Evolutionary conservation across 1,140 invertebrate genomes (phyloP).

Genomic region (Steinernema khuongi): DNA sequence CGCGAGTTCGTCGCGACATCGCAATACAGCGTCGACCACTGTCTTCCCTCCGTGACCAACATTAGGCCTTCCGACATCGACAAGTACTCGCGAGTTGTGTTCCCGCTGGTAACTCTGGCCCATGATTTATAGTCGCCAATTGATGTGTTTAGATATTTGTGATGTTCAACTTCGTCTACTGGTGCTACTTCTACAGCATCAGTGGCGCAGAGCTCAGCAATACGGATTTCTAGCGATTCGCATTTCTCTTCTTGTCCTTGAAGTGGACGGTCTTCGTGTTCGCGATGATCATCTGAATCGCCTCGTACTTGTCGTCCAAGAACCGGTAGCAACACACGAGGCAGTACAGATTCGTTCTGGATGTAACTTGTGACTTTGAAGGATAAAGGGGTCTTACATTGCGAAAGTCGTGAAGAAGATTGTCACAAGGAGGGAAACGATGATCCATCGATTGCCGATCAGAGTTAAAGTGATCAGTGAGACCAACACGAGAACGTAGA

Average conservation of each 20-base stretch:
- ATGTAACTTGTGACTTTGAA: not conserved
- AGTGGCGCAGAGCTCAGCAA: slow-evolving; percentile 60
- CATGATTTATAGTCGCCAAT: not conserved
- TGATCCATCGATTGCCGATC: slow-evolving; percentile 1
- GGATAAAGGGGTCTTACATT: not conserved
- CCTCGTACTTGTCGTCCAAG: slow-evolving; percentile 6
- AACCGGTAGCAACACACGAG: not conserved
- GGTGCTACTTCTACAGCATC: slow-evolving; percentile 92
- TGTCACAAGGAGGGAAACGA: not conserved
- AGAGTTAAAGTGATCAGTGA: not conserved
- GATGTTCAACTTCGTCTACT: slow-evolving; percentile 95
- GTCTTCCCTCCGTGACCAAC: not conserved
- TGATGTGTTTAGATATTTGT: slow-evolving; percentile 66
- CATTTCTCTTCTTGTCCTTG: slow-evolving; percentile 15
- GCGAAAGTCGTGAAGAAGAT: not conserved
- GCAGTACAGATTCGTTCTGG: not conserved
- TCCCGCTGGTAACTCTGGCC: slow-evolving; percentile 71
- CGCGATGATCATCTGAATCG: not conserved
- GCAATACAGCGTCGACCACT: not conserved
- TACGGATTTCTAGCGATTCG: not conserved
- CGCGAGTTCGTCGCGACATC: not conserved
- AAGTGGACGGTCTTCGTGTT: slow-evolving; percentile 6
- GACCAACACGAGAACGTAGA: slow-evolving; percentile 1
- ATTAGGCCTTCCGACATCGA: slow-evolving; percentile 67
- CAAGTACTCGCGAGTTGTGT: slow-evolving; percentile 89